Evolutionary conservation across 1,140 invertebrate species (phyloP).

Genomic region (Nylanderia fulva): DNA sequence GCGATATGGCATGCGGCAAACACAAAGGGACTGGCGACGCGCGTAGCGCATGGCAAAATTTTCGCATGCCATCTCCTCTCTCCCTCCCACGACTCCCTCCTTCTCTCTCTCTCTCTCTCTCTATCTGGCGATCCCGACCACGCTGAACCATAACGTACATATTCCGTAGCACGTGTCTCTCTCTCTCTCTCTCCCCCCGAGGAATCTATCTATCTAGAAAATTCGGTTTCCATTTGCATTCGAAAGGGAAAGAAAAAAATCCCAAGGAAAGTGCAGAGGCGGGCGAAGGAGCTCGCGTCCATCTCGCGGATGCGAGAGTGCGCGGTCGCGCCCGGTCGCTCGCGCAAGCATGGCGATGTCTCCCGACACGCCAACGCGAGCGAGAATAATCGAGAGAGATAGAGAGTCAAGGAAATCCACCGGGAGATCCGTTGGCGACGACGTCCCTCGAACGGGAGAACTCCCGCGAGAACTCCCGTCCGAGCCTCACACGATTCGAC

Average conservation of each 20-base stretch:
- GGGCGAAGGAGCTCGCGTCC: constrained; percentile 9
- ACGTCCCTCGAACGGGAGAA: too few species aligned
- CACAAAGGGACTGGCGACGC: constrained; percentile 50
- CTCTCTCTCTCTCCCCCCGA: background rate
- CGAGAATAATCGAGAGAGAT: too few species aligned
- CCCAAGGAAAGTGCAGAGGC: background rate
- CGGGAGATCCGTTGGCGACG: too few species aligned
- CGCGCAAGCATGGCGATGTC: constrained; percentile 81
- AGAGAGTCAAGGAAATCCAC: too few species aligned
- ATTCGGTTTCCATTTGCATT: background rate
- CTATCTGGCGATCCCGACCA: background rate
- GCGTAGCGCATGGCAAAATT: constrained; percentile 61
- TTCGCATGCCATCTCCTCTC: constrained; percentile 17
- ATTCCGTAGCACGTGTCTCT: constrained; percentile 41
- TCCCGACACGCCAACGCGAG: constrained; percentile 54
- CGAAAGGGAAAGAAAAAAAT: background rate
- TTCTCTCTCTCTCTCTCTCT: constrained; percentile 35
- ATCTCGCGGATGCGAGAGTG: constrained; percentile 20
- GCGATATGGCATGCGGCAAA: constrained; percentile 9
- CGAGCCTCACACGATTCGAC: background rate
- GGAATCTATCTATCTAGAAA: too few species aligned
- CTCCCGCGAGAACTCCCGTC: too few species aligned
- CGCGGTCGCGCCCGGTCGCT: constrained; percentile 71
- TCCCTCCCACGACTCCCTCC: too few species aligned
- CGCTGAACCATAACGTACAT: background rate